phyloP scores from a whole-genome alignment of 2,797 vertebrate genomes.

The Lycodopsis pacificus region DNA sequence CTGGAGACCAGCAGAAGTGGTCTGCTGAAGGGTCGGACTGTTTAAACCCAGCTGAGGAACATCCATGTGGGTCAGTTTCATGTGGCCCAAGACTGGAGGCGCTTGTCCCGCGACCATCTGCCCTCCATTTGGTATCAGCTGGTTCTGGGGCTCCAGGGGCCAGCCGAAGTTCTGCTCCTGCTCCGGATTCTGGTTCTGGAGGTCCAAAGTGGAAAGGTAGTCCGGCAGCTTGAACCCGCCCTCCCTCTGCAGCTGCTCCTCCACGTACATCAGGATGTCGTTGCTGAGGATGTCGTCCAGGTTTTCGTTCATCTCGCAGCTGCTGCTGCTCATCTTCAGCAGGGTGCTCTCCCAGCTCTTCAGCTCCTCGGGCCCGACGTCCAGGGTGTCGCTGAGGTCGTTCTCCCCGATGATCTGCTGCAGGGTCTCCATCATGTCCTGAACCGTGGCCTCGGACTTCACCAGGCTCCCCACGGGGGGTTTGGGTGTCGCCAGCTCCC shows the following conservation, averaged over 20 bases:
- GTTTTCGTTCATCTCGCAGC: conserved; percentile 48
- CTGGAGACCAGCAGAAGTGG: conserved; percentile 21
- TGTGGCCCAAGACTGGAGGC: conserved; percentile 13
- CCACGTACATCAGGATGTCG: conserved; percentile 74
- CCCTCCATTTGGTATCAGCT: conserved; percentile 43
- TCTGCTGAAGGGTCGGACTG: conserved; percentile 37
- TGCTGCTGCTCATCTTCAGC: conserved; percentile 70
- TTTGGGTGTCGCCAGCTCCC: conserved; percentile 35
- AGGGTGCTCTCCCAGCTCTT: conserved; percentile 84
- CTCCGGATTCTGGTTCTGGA: conserved; percentile 49
- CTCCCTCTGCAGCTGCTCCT: conserved; percentile 79
- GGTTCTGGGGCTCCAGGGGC: conserved; percentile 40
- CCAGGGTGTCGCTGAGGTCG: conserved; percentile 46
- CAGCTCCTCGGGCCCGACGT: conserved; percentile 59
- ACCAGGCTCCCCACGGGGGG: background rate
- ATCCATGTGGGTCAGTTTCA: conserved; percentile 75
- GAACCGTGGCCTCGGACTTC: conserved; percentile 69
- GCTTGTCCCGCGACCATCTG: conserved; percentile 19
- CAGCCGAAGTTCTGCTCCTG: conserved; percentile 60
- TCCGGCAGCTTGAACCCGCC: conserved; percentile 37
- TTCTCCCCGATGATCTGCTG: conserved; percentile 76
- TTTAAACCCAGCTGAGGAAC: conserved; percentile 56
- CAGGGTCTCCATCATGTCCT: conserved; percentile 81
- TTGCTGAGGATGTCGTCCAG: conserved; percentile 66
- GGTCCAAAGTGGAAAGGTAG: conserved; percentile 51